Evolutionary conservation across 2,113 vertebrate species (phyloP).

Genomic region (Pandion haliaetus): DNA sequence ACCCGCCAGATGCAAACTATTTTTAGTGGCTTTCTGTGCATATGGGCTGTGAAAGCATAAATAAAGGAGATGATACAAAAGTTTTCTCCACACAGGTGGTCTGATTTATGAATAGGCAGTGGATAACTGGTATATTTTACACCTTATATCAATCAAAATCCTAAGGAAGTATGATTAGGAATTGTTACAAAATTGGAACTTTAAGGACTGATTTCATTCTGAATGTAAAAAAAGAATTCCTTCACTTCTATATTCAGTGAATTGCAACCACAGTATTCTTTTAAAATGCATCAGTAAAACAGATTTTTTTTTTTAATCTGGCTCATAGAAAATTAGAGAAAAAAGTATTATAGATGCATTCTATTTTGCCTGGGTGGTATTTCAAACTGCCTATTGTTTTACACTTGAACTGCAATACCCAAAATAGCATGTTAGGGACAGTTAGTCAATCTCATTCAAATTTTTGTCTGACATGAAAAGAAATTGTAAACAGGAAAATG

Average conservation of each 20-base stretch:
- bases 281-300: neutral
- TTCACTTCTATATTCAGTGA: neutral
- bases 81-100: neutral
- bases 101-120: neutral
- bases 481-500: neutral
- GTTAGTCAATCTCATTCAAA: neutral
- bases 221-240: neutral
- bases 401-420: neutral
- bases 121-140: neutral
- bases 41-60: slow-evolving; percentile 5
- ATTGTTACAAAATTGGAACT: neutral
- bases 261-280: neutral
- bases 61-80: neutral
- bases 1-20: slow-evolving; percentile 28
- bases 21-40: slow-evolving; percentile 36
- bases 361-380: neutral
- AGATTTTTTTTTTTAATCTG: neutral
- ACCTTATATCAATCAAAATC: neutral
- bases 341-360: neutral
- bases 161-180: neutral
- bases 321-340: neutral
- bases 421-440: neutral
- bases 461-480: neutral
- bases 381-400: neutral
- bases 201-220: neutral